A percentile compares a stretch with the other conserved stretches of the same genome.
Evolutionary conservation across 2,113 vertebrate genomes (phyloP).

Genomic region (Chiloscyllium plagiosum): DNA sequence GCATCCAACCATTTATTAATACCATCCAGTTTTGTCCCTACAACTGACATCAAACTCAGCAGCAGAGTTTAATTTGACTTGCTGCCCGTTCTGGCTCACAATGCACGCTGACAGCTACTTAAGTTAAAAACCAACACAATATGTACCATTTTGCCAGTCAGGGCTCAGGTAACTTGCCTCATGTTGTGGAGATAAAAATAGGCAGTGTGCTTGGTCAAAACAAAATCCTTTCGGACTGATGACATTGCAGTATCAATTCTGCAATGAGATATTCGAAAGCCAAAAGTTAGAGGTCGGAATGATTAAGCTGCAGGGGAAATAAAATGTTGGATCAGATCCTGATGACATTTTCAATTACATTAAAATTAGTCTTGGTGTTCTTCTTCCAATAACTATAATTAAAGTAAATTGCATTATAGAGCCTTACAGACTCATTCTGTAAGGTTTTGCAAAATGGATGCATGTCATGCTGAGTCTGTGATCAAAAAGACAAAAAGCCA

Average conservation of each 20-base stretch:
- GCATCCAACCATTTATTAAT: background rate
- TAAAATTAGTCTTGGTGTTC: background rate
- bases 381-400: background rate
- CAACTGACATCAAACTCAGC: background rate
- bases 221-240: background rate
- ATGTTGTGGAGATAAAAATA: background rate
- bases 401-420: constrained; percentile 8
- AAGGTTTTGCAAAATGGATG: background rate
- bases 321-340: background rate
- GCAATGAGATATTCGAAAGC: background rate
- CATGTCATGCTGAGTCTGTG: background rate
- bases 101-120: background rate
- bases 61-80: background rate
- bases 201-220: background rate
- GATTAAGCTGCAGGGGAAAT: background rate
- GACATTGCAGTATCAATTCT: background rate
- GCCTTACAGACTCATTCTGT: background rate
- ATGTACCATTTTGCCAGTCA: background rate
- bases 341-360: background rate
- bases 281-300: background rate
- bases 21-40: background rate
- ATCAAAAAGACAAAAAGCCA: background rate
- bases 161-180: background rate
- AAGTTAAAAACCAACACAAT: background rate
- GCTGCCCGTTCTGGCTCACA: background rate